These are phyloP conservation scores for Lasioglossum zephyrum DNA, from an alignment of 2,888 invertebrate species.

Conservation along the genomic window DNA sequence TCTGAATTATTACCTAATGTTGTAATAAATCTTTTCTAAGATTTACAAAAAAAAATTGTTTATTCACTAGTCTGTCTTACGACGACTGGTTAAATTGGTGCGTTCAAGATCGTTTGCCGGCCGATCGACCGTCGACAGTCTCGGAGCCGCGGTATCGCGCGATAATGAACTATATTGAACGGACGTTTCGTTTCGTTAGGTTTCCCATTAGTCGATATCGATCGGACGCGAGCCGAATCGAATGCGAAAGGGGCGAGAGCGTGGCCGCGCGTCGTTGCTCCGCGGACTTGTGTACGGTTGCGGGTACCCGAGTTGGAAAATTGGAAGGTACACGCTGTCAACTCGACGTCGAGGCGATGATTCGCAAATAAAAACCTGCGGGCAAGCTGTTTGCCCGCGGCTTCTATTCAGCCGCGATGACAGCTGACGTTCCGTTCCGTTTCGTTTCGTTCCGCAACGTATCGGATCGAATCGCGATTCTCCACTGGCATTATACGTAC, in stretches of 20 bases:
- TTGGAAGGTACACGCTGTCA: slow-evolving; percentile 41
- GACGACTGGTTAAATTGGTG: neutral
- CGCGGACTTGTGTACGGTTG: neutral
- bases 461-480: slow-evolving; percentile 9
- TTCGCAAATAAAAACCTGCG: slow-evolving; percentile 40
- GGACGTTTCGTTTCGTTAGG: slow-evolving; percentile 4
- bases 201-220: slow-evolving; percentile 5
- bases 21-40: too few species aligned
- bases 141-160: neutral
- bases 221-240: neutral
- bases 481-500: neutral
- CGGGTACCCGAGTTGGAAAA: slow-evolving; percentile 30
- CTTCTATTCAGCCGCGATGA: slow-evolving; percentile 33
- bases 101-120: neutral
- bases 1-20: too few species aligned
- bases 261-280: neutral
- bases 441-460: slow-evolving; percentile 32
- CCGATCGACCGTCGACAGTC: neutral
- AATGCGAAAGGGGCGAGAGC: neutral
- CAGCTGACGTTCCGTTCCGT: slow-evolving; percentile 30
- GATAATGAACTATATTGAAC: neutral
- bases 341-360: slow-evolving; percentile 29
- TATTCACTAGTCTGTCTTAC: neutral
- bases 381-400: slow-evolving; percentile 39
- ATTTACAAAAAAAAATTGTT: neutral